A percentile compares a stretch with the other conserved stretches of the same genome.
Conservation (phyloP, 1,140 invertebrate genomes). For the Lutraria rhynchaena region DNA sequence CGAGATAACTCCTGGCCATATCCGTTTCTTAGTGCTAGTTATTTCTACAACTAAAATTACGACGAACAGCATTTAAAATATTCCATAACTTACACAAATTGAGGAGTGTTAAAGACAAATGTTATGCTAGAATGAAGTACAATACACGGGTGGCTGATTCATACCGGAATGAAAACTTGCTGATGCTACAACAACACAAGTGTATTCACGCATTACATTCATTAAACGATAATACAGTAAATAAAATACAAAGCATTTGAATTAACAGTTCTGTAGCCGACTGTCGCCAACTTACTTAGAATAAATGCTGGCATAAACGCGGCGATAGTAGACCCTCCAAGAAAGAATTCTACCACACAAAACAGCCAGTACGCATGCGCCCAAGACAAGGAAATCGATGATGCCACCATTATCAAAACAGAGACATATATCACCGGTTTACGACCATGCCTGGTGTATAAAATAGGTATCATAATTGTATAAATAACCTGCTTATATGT, state of each 20-base stretch:
- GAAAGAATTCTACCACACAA: slow-evolving; percentile 61
- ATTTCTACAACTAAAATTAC: slow-evolving; percentile 61
- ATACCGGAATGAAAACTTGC: too few species aligned
- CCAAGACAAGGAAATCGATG: slow-evolving; percentile 53
- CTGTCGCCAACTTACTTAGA: slow-evolving; percentile 67
- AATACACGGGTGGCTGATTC: too few species aligned
- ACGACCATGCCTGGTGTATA: slow-evolving; percentile 58
- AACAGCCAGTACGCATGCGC: slow-evolving; percentile 59
- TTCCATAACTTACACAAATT: too few species aligned
- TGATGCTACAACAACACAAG: too few species aligned
- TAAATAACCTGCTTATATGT: too few species aligned
- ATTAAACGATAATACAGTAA: too few species aligned
- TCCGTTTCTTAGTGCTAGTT: slow-evolving; percentile 56
- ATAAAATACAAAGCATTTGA: too few species aligned
- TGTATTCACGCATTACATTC: too few species aligned
- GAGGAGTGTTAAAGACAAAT: too few species aligned
- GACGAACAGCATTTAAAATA: neutral
- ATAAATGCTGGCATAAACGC: slow-evolving; percentile 63
- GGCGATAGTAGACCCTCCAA: slow-evolving; percentile 55
- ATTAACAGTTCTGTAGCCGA: too few species aligned
- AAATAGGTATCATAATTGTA: too few species aligned
- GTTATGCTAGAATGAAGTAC: too few species aligned
- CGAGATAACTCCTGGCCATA: slow-evolving; percentile 59
- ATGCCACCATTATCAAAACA: slow-evolving; percentile 45
- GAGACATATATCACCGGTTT: slow-evolving; percentile 59